phyloP scores from a whole-genome alignment of 2,888 invertebrate species.

The Morpho achilles region DNA sequence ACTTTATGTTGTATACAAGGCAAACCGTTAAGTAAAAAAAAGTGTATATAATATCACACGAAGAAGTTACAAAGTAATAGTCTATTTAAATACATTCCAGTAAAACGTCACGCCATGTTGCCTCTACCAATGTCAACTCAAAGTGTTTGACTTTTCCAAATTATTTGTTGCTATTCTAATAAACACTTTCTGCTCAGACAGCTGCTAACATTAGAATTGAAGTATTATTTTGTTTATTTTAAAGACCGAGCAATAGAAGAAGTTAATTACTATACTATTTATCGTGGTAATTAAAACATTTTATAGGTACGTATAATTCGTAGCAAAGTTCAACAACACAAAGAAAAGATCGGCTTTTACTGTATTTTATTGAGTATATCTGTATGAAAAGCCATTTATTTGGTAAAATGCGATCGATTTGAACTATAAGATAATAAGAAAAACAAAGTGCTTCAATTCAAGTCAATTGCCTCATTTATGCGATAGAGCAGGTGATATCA shows the following conservation, averaged over 20 bases:
- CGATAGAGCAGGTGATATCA: slow-evolving; percentile 42
- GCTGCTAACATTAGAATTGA: no score
- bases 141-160: slow-evolving; percentile 18
- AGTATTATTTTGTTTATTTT: no score
- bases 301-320: background rate
- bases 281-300: background rate
- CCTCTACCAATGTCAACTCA: slow-evolving; percentile 33
- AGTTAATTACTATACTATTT: no score
- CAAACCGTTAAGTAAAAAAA: no score
- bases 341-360: slow-evolving; percentile 8
- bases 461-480: slow-evolving; percentile 22
- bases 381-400: slow-evolving; percentile 2
- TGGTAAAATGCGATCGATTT: slow-evolving; percentile 14
- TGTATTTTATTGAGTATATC: background rate
- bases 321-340: slow-evolving; percentile 11
- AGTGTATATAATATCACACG: no score
- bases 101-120: slow-evolving; percentile 34
- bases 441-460: slow-evolving; percentile 21
- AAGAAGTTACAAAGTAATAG: slow-evolving; percentile 20
- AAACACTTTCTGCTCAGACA: no score
- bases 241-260: no score
- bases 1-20: no score
- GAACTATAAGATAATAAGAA: slow-evolving; percentile 12
- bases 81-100: slow-evolving; percentile 33
- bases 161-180: slow-evolving; percentile 1